These are phyloP conservation scores for Cryptoprocta ferox DNA, from an alignment of 2,797 vertebrate genomes.

Conservation along the genomic window DNA sequence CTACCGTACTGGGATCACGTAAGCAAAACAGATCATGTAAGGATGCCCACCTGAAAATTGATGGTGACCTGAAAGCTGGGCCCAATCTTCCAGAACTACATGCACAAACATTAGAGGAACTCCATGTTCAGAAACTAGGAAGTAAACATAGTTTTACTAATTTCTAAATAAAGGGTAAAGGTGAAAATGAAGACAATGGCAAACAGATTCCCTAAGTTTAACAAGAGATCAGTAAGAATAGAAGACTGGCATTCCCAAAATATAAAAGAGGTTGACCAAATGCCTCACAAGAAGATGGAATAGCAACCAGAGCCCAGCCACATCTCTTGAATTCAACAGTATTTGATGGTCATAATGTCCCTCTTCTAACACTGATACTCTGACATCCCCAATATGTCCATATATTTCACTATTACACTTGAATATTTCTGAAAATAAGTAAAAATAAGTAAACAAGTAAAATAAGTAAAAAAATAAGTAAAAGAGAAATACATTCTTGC, in stretches of 20 bases:
- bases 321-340: background rate
- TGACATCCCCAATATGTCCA: background rate
- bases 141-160: background rate
- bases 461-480: background rate
- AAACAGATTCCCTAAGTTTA: background rate
- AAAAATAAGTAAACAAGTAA: too few relatives aligned
- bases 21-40: background rate
- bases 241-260: background rate
- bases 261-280: background rate
- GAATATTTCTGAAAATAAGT: conserved; percentile 47
- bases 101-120: background rate
- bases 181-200: background rate
- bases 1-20: background rate
- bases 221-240: background rate
- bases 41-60: background rate
- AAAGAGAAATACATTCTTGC: background rate
- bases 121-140: background rate
- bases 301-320: background rate
- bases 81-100: background rate
- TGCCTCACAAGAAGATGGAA: background rate
- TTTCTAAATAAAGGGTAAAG: background rate
- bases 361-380: background rate
- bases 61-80: background rate
- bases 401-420: background rate
- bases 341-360: background rate